A percentile compares a stretch with the other conserved stretches of the same genome.
These are phyloP conservation scores for Mythimna albipuncta DNA, from an alignment of 2,888 invertebrate genomes.

Conservation along the genomic window DNA sequence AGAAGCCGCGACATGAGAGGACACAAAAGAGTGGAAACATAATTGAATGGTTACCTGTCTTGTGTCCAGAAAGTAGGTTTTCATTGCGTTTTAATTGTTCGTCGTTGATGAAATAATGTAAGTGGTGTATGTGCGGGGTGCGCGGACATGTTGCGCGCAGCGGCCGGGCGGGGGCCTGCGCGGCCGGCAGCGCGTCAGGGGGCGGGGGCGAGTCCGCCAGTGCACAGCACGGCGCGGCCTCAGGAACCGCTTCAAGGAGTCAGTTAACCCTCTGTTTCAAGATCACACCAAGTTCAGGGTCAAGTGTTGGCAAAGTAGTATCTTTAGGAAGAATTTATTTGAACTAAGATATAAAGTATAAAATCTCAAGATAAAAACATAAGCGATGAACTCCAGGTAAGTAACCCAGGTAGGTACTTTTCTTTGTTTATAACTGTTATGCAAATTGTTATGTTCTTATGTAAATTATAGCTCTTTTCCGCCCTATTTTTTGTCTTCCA, in stretches of 20 bases:
- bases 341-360: not conserved
- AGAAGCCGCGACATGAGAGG: constrained; percentile 50
- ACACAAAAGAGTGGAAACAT: constrained; percentile 56
- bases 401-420: constrained; percentile 27
- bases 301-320: constrained; percentile 18
- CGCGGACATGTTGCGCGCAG: constrained; percentile 81
- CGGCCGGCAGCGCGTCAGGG: constrained; percentile 41
- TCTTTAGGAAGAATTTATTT: constrained; percentile 4
- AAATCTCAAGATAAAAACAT: not conserved
- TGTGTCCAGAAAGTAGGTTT: constrained; percentile 72
- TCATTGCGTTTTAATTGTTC: constrained; percentile 83
- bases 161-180: constrained; percentile 63
- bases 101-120: constrained; percentile 81
- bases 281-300: constrained; percentile 58
- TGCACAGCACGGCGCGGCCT: constrained; percentile 6
- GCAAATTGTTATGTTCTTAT: not conserved
- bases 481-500: not conserved
- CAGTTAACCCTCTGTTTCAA: constrained; percentile 36
- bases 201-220: constrained; percentile 42
- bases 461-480: not conserved
- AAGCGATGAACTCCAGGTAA: constrained; percentile 6
- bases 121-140: constrained; percentile 76
- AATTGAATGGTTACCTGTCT: constrained; percentile 79
- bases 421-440: constrained; percentile 23
- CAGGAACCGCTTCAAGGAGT: constrained; percentile 34